A percentile compares a stretch with the other conserved stretches of the same genome.
Evolutionary conservation across 2,888 invertebrate species (phyloP).

Genomic region (Amphipoea oculea): DNA sequence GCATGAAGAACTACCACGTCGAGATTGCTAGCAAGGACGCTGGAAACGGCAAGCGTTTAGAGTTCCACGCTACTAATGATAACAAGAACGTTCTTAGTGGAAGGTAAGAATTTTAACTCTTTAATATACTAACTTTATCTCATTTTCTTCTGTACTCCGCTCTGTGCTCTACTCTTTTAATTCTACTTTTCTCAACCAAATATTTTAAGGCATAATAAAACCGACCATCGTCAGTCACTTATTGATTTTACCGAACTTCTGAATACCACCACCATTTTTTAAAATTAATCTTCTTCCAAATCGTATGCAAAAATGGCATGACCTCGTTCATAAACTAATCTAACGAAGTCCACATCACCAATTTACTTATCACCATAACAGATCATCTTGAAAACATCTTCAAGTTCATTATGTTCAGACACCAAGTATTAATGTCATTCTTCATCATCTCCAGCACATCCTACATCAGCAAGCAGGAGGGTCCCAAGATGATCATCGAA

Average conservation of each 20-base stretch:
- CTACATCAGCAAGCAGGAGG: conserved; percentile 93
- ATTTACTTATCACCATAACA: not conserved
- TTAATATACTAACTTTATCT: not conserved
- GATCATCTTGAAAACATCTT: not conserved
- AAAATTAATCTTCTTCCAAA: not conserved
- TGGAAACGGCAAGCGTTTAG: conserved; percentile 91
- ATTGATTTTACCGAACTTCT: not conserved
- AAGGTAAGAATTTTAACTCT: conserved; percentile 90
- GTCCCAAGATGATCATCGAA: conserved; percentile 93
- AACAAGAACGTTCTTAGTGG: conserved; percentile 93
- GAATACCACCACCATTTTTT: not conserved
- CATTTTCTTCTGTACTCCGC: not conserved
- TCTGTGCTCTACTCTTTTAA: too few species aligned
- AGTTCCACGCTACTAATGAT: conserved; percentile 91
- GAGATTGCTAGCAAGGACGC: conserved; percentile 92
- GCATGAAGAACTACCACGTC: conserved; percentile 91
- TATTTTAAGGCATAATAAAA: not conserved
- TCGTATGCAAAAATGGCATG: not conserved
- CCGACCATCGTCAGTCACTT: not conserved
- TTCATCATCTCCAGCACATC: conserved; percentile 87
- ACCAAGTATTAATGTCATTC: conserved; percentile 6
- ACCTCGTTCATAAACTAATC: not conserved
- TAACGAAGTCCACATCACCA: not conserved
- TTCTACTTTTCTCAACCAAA: not conserved
- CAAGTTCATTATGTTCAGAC: not conserved